Evolutionary conservation across 1,140 invertebrate species (phyloP).

Genomic region (Periplaneta americana): DNA sequence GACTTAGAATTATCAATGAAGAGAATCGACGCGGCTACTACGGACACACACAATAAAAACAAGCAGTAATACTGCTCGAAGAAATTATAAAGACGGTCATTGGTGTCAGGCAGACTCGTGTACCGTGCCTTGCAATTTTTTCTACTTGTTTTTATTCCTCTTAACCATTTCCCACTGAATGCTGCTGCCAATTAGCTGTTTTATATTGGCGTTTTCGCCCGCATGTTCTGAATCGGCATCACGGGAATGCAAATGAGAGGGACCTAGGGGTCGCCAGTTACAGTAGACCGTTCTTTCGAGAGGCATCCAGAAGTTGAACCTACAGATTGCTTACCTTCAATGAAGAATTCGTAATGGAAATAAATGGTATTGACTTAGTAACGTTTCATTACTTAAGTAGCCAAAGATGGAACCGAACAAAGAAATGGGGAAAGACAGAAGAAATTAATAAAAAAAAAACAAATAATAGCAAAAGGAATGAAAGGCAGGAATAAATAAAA

Average conservation of each 20-base stretch:
- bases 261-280: background rate
- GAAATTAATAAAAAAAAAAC: no score
- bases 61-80: background rate
- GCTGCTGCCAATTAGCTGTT: background rate
- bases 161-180: background rate
- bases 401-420: no score
- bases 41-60: background rate
- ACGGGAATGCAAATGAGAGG: background rate
- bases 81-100: background rate
- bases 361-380: no score
- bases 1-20: background rate
- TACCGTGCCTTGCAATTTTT: background rate
- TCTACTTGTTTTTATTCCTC: background rate
- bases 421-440: no score
- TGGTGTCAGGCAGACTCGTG: background rate
- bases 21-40: no score
- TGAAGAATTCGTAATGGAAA: no score
- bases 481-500: no score
- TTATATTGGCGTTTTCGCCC: background rate
- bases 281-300: no score
- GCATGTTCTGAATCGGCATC: background rate
- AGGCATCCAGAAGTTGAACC: no score
- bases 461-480: no score
- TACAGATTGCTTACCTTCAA: no score
- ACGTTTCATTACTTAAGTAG: no score